phyloP scores from a whole-genome alignment of 2,797 vertebrate species.

The Mormyrops attenuatus region DNA sequence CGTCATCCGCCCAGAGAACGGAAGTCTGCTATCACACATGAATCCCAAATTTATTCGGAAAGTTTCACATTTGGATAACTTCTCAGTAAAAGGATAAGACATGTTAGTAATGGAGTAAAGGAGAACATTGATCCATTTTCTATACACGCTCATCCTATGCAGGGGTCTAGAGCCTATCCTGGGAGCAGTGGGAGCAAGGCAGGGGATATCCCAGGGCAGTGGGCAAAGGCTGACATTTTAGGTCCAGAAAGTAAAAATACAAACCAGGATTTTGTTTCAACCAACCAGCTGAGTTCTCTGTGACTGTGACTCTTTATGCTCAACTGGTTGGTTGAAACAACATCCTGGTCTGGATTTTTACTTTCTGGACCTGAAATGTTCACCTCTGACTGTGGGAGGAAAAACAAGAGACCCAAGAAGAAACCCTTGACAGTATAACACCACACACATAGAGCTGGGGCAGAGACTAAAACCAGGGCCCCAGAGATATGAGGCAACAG shows the following conservation, averaged over 20 bases:
- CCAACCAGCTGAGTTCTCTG: neutral
- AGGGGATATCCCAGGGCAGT: neutral
- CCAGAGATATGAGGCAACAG: neutral
- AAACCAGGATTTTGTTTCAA: neutral
- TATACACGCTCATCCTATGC: neutral
- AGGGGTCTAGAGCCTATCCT: neutral
- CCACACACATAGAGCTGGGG: neutral
- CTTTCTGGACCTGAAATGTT: neutral
- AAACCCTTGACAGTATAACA: neutral
- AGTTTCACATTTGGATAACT: constrained; percentile 3
- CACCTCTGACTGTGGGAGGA: neutral
- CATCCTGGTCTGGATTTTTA: neutral
- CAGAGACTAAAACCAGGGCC: neutral
- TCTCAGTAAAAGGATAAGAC: neutral
- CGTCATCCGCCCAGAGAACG: constrained; percentile 23
- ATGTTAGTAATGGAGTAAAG: neutral
- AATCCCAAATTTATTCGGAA: constrained; percentile 25
- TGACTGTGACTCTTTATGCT: neutral
- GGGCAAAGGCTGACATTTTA: neutral
- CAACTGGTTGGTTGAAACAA: neutral
- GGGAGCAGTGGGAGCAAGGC: neutral
- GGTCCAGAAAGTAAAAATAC: neutral
- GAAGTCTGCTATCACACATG: neutral
- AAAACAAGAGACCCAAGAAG: neutral
- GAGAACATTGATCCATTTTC: neutral